Conservation (phyloP, 2,888 invertebrate genomes). For the Archaeoteleia sp. region DNA sequence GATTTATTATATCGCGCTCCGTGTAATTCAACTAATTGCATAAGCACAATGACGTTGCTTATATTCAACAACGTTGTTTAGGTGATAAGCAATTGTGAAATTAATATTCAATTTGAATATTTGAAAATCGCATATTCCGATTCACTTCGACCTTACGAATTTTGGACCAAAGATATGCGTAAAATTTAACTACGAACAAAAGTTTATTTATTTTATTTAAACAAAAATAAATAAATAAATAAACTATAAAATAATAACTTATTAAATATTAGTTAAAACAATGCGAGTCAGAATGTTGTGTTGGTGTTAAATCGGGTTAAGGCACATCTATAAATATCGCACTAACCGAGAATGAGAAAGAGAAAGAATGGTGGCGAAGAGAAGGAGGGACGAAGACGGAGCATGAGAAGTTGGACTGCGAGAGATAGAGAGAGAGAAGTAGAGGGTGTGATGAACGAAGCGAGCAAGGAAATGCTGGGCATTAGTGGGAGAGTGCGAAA, state of each 20-base stretch:
- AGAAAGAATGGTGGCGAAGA: no score
- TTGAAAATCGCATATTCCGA: no score
- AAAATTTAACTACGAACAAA: no score
- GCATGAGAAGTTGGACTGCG: slow-evolving; percentile 40
- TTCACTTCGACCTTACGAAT: no score
- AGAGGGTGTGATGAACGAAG: slow-evolving; percentile 20
- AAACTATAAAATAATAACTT: slow-evolving; percentile 15
- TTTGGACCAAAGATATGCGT: no score
- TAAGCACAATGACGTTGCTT: no score
- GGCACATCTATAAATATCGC: slow-evolving; percentile 73
- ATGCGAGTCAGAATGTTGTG: slow-evolving; percentile 55
- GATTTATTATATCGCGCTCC: no score
- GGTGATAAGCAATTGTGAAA: no score
- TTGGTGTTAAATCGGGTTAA: slow-evolving; percentile 73
- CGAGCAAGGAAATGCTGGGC: slow-evolving; percentile 29
- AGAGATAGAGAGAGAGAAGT: slow-evolving; percentile 25
- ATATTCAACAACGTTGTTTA: no score
- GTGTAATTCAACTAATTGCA: no score
- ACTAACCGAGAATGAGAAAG: slow-evolving; percentile 57
- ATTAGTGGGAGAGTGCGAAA: slow-evolving; percentile 30
- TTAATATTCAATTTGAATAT: no score
- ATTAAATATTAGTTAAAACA: slow-evolving; percentile 45
- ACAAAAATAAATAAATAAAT: background rate
- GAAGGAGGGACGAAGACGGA: slow-evolving; percentile 23
- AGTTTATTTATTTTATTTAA: no score